A percentile compares a stretch with the other conserved stretches of the same genome.
These are phyloP conservation scores for Rhinatrema bivittatum DNA, from an alignment of 2,797 vertebrate genomes.

Conservation along the genomic window DNA sequence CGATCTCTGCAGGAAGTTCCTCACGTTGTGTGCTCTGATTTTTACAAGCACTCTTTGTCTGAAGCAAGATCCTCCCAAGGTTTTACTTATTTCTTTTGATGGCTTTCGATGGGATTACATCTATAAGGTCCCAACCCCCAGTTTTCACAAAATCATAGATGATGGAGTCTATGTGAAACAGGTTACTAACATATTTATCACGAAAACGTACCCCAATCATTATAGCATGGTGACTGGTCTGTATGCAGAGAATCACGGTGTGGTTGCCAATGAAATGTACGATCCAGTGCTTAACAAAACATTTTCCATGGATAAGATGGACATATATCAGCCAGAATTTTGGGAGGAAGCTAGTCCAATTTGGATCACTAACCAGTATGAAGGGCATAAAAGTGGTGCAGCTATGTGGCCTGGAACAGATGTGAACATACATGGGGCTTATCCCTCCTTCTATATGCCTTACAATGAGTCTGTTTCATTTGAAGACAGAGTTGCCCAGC, in stretches of 20 bases:
- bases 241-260: constrained; percentile 77
- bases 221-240: constrained; percentile 86
- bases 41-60: constrained; percentile 14
- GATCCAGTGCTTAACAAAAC: constrained; percentile 69
- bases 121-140: constrained; percentile 67
- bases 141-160: constrained; percentile 62
- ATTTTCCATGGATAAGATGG: constrained; percentile 75
- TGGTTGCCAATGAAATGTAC: constrained; percentile 86
- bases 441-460: constrained; percentile 63
- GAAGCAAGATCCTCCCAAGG: constrained; percentile 49
- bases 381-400: constrained; percentile 69
- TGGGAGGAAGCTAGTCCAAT: constrained; percentile 82
- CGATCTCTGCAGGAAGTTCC: constrained; percentile 5
- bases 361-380: constrained; percentile 79
- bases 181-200: constrained; percentile 79
- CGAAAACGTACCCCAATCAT: constrained; percentile 85
- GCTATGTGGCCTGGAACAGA: constrained; percentile 92
- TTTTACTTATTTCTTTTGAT: constrained; percentile 84
- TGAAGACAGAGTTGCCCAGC: constrained; percentile 63
- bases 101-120: constrained; percentile 93
- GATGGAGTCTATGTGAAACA: constrained; percentile 69
- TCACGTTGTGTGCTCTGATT: constrained; percentile 9
- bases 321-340: constrained; percentile 69
- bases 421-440: constrained; percentile 68
- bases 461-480: constrained; percentile 79